phyloP scores from a whole-genome alignment of 2,888 invertebrate species.

The Drosophila villosipedis region DNA sequence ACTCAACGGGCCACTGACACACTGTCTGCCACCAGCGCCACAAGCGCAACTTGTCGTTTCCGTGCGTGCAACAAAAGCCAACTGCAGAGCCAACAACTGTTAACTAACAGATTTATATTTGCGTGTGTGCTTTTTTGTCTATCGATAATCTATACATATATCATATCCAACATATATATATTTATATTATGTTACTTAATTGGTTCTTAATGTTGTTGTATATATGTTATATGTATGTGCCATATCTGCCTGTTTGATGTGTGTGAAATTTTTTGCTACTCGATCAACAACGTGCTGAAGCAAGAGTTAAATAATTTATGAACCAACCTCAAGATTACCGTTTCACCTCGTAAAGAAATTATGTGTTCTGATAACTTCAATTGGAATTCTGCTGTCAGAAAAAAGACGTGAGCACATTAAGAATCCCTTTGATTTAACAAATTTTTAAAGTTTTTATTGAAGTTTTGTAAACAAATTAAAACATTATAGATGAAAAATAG shows the following conservation, averaged over 20 bases:
- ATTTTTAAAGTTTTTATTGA: too few relatives aligned
- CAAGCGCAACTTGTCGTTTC: too few relatives aligned
- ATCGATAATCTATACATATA: not conserved
- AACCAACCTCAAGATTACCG: too few relatives aligned
- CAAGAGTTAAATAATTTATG: too few relatives aligned
- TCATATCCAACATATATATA: not conserved
- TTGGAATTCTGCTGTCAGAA: not conserved
- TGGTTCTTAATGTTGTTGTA: not conserved
- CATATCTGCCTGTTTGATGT: not conserved
- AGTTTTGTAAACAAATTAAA: too few relatives aligned
- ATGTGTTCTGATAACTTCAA: not conserved
- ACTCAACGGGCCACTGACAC: not conserved
- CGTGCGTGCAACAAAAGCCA: constrained; percentile 17
- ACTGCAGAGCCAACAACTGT: constrained; percentile 17
- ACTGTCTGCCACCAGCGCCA: too few relatives aligned
- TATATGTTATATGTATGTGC: not conserved
- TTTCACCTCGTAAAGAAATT: too few relatives aligned
- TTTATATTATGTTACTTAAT: too few relatives aligned
- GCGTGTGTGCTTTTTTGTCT: not conserved
- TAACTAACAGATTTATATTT: constrained; percentile 13
- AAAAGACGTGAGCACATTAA: not conserved
- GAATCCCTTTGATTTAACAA: too few relatives aligned
- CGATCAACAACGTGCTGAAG: too few relatives aligned
- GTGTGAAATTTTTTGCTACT: not conserved
- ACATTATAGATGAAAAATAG: too few relatives aligned